Conservation (phyloP, 2,888 invertebrate genomes). For the Protonemura montana region DNA sequence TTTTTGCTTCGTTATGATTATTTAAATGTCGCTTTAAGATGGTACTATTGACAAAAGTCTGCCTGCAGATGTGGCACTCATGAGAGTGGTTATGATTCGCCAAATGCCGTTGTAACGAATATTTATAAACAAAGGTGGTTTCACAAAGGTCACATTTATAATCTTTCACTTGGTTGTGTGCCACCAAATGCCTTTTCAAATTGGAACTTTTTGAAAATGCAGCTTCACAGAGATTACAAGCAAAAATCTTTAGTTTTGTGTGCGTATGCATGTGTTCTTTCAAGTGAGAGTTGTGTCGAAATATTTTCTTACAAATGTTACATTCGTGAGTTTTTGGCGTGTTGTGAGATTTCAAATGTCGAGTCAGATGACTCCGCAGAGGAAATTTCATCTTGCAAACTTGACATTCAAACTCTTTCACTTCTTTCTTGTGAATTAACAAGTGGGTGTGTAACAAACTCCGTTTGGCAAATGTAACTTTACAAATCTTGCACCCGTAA, state of each 20-base stretch:
- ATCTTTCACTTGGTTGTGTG: background rate
- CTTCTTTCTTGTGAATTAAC: background rate
- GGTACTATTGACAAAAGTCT: background rate
- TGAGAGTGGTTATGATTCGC: background rate
- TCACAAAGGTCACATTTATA: constrained; percentile 14
- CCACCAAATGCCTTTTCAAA: background rate
- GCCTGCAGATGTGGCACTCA: constrained; percentile 14
- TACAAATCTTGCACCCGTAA: background rate
- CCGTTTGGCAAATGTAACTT: background rate
- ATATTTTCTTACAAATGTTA: background rate
- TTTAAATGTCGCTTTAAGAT: background rate
- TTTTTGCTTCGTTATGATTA: background rate
- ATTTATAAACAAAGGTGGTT: background rate
- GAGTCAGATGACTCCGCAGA: background rate
- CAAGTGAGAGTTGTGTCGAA: background rate
- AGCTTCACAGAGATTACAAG: constrained; percentile 14
- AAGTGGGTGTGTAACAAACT: background rate
- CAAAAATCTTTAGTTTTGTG: background rate
- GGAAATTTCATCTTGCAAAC: background rate
- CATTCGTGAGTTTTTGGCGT: background rate
- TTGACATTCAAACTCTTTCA: background rate
- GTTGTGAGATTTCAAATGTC: background rate
- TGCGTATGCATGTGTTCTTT: constrained; percentile 1
- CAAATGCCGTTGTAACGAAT: background rate
- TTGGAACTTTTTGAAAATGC: background rate